A percentile compares a stretch with the other conserved stretches of the same genome.
These are phyloP conservation scores for Chaenogobius annularis DNA, from an alignment of 2,113 vertebrate species.

Conservation along the genomic window DNA sequence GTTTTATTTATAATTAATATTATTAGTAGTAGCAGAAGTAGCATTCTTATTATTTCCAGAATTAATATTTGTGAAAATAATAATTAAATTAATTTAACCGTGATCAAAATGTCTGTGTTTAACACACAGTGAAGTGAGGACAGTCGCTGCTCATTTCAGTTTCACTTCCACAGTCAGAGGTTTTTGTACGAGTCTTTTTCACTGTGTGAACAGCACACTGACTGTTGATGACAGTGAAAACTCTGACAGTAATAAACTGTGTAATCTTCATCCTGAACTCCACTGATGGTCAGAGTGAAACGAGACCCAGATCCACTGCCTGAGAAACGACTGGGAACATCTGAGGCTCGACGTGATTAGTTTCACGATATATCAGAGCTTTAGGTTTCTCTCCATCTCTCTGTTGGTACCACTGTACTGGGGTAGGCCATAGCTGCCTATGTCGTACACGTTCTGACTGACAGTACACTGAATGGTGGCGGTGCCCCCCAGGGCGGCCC, in stretches of 20 bases:
- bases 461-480: not conserved
- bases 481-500: not conserved
- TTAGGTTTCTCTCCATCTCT: not conserved
- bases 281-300: not conserved
- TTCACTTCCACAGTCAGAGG: slow-evolving; percentile 28
- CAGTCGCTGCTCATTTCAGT: slow-evolving; percentile 6
- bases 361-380: not conserved
- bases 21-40: no score
- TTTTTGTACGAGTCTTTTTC: slow-evolving; percentile 42
- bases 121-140: not conserved
- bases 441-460: not conserved
- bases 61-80: no score
- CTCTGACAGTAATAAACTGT: slow-evolving; percentile 29
- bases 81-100: no score
- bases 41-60: no score
- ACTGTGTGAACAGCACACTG: slow-evolving; percentile 25
- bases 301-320: not conserved
- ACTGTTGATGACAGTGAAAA: rapidly evolving
- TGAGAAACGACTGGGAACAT: slow-evolving; percentile 2
- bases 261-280: slow-evolving; percentile 23
- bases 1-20: no score
- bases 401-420: not conserved
- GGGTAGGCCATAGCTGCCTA: no score
- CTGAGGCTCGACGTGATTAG: not conserved
- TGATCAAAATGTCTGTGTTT: no score